Base-by-base conservation (phyloP, 2,797 vertebrate genomes). In the Clarias platycephalus region DNA sequence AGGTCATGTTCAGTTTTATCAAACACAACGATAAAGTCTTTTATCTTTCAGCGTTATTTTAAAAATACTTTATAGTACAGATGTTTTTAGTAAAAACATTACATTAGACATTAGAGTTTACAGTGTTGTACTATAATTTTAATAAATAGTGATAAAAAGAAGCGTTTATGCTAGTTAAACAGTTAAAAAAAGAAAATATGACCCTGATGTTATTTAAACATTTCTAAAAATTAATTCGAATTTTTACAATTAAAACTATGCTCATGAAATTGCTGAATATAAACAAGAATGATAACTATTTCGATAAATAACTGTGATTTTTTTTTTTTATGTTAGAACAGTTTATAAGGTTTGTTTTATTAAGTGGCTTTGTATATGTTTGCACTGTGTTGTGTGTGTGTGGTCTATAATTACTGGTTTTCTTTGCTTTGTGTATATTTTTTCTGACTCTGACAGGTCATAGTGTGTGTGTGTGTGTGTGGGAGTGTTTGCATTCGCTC, bases 401-500 rank as follows among this genome's bases (percentile, higher is more conserved):
- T 63, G 8, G 53, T 81, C 34, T 28, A 57, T 7, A 16, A 66
- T 71, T 71, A 20, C 26, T 58, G n/a, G 53, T 58, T 58, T 22
- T 57, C 26, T 77, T 20, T 77, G 67, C 72, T 57, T 20, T 77
- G 26, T 77, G 18, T 77, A 12, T 77, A 58, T 78, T 22, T 34
- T 76, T 31, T 67, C 31, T 37, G 67, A 20, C 34, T 71, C 37
- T 71, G 37, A 44, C 20, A 22, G 20, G 8, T 40, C 40, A 71
- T 44, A 24, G 5, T 57, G 26, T 31, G 26, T 77, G 76, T 66
- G 60, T 49, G 78, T 66, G 40, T 53, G 40, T 53, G 60, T 49
- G 78, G 26, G 63, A 1, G 67, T 20, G 67, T 81, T 76, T 82
- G 84, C 79, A 82, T 85, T 82, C 26, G 24, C 63, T 70, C 64